Percentiles rank a stretch among this genome's conserved stretches.
These are phyloP conservation scores for Tachycineta bicolor DNA, from an alignment of 2,113 vertebrate genomes.

Conservation along the genomic window DNA sequence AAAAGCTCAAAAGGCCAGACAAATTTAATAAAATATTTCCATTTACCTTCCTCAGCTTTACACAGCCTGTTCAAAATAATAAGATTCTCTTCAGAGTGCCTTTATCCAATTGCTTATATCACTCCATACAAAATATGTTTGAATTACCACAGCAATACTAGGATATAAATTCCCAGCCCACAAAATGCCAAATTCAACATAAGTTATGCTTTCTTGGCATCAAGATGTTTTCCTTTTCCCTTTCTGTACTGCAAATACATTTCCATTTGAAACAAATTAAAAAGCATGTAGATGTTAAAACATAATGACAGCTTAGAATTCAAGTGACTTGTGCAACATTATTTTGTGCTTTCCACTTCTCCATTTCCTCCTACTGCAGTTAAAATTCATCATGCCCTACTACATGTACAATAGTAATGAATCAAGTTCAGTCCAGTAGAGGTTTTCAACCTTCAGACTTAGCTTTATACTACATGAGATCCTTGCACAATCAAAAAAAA, in stretches of 20 bases:
- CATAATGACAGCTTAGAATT: slow-evolving; percentile 52
- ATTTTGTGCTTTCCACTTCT: slow-evolving; percentile 71
- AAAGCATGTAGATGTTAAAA: slow-evolving; percentile 59
- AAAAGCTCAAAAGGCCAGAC: slow-evolving; percentile 59
- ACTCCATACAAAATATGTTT: slow-evolving; percentile 56
- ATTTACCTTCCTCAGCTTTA: slow-evolving; percentile 53
- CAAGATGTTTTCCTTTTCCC: background rate
- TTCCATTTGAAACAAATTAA: slow-evolving; percentile 53
- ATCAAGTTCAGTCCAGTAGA: slow-evolving; percentile 32
- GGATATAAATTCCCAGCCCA: slow-evolving; percentile 28
- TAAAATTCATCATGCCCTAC: slow-evolving; percentile 41
- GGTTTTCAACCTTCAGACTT: background rate
- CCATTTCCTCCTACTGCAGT: slow-evolving; percentile 38
- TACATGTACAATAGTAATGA: slow-evolving; percentile 24
- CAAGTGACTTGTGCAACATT: slow-evolving; percentile 73
- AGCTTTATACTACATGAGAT: slow-evolving; percentile 5
- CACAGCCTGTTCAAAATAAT: slow-evolving; percentile 42
- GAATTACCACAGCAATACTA: slow-evolving; percentile 51
- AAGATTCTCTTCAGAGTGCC: slow-evolving; percentile 16
- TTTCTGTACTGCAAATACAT: background rate
- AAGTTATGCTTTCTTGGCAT: slow-evolving; percentile 40
- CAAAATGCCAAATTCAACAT: slow-evolving; percentile 18
- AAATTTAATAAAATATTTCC: slow-evolving; percentile 63
- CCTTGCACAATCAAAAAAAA: background rate
- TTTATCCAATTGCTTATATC: slow-evolving; percentile 46